These are phyloP conservation scores for Morus bassanus DNA, from an alignment of 2,797 vertebrate species.

Conservation along the genomic window DNA sequence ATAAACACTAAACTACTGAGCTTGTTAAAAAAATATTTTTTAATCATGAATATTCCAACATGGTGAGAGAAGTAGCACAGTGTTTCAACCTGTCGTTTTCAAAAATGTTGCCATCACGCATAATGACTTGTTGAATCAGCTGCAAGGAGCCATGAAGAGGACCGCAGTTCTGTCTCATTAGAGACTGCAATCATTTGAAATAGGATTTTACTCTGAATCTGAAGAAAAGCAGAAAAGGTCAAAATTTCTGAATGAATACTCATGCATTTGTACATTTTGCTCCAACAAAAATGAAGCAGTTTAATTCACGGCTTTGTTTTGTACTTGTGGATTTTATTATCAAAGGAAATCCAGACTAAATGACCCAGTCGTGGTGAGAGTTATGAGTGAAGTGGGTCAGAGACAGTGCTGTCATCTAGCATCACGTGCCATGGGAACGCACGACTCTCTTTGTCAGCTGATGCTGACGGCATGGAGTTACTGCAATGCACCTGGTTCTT, in stretches of 20 bases:
- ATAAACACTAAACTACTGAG: constrained; percentile 1
- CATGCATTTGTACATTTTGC: background rate
- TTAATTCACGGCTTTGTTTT: background rate
- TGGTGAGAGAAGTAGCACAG: background rate
- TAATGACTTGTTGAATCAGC: background rate
- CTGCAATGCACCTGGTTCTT: background rate
- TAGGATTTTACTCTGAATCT: background rate
- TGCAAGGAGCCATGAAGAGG: background rate
- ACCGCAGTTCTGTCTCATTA: constrained; percentile 13
- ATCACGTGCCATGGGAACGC: fast-evolving
- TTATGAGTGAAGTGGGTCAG: background rate
- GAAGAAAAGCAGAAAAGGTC: constrained; percentile 19
- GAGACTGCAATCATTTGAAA: background rate
- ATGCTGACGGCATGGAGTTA: background rate
- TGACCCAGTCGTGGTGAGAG: background rate
- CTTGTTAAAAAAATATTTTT: background rate
- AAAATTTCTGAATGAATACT: background rate
- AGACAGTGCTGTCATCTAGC: background rate
- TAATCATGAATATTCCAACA: background rate
- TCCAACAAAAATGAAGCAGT: background rate
- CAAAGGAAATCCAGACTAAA: background rate
- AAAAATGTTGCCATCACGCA: background rate
- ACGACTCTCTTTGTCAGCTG: background rate
- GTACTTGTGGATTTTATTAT: background rate
- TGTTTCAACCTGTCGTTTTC: background rate